phyloP scores from a whole-genome alignment of 2,888 invertebrate species.

The Epicampocera succincta region DNA sequence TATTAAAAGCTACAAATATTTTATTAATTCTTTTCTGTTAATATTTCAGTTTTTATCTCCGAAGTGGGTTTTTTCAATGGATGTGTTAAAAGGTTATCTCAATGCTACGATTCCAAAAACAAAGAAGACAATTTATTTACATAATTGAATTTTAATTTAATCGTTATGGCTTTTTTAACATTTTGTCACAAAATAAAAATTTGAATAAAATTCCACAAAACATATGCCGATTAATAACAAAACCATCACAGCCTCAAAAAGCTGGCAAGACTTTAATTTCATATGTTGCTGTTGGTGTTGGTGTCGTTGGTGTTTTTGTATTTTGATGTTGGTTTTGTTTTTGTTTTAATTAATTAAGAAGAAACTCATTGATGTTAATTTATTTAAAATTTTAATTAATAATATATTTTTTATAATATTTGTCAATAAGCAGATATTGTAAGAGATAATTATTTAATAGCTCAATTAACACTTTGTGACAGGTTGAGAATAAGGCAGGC shows the following conservation, averaged over 20 bases:
- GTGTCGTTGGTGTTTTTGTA: too few species aligned
- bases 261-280: too few species aligned
- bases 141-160: slow-evolving; percentile 55
- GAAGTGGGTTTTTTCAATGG: slow-evolving; percentile 11
- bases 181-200: slow-evolving; percentile 27
- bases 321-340: not conserved
- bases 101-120: slow-evolving; percentile 4
- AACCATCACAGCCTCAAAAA: too few species aligned
- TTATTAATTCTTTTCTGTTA: slow-evolving; percentile 23
- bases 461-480: slow-evolving; percentile 57
- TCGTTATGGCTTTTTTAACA: not conserved
- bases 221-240: not conserved
- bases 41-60: not conserved
- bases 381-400: slow-evolving; percentile 59
- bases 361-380: slow-evolving; percentile 55
- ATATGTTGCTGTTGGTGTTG: not conserved
- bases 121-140: slow-evolving; percentile 33
- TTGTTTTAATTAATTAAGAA: slow-evolving; percentile 30
- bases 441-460: slow-evolving; percentile 52
- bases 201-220: not conserved
- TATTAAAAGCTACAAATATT: slow-evolving; percentile 11
- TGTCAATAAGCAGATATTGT: not conserved
- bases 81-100: slow-evolving; percentile 62
- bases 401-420: slow-evolving; percentile 27
- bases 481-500: not conserved